These are phyloP conservation scores for Rhynchopsitta pachyrhyncha DNA, from an alignment of 2,113 vertebrate genomes.

Conservation along the genomic window DNA sequence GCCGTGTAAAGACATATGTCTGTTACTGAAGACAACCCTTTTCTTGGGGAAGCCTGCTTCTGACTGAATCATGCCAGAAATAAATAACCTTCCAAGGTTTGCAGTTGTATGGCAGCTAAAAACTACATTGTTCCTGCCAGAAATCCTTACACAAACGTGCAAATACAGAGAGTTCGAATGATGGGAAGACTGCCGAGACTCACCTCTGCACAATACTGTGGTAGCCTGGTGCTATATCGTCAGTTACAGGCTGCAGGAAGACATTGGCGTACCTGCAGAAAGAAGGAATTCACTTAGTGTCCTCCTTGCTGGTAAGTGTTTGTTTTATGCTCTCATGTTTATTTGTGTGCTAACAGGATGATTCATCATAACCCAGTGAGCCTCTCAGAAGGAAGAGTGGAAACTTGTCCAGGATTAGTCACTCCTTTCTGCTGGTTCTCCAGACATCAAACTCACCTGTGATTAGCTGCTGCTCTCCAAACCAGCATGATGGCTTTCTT, in stretches of 20 bases:
- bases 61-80: background rate
- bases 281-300: background rate
- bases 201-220: conserved; percentile 99
- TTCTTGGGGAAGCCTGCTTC: background rate
- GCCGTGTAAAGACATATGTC: background rate
- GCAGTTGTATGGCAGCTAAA: background rate
- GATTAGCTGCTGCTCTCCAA: conserved; percentile 98
- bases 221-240: conserved; percentile 98
- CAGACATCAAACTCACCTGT: conserved; percentile 81
- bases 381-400: background rate
- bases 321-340: background rate
- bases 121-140: background rate
- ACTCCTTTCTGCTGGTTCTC: conserved; percentile 1
- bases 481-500: conserved; percentile 99
- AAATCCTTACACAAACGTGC: background rate
- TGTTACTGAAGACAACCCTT: background rate
- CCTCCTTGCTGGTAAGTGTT: background rate
- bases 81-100: background rate
- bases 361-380: background rate
- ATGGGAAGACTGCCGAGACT: background rate
- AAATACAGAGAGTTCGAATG: background rate
- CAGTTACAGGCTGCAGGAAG: conserved; percentile 96
- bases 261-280: conserved; percentile 93
- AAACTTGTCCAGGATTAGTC: conserved; percentile 11
- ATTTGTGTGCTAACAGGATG: background rate